Conservation (phyloP, 2,888 invertebrate genomes). For the Dryobota labecula region DNA sequence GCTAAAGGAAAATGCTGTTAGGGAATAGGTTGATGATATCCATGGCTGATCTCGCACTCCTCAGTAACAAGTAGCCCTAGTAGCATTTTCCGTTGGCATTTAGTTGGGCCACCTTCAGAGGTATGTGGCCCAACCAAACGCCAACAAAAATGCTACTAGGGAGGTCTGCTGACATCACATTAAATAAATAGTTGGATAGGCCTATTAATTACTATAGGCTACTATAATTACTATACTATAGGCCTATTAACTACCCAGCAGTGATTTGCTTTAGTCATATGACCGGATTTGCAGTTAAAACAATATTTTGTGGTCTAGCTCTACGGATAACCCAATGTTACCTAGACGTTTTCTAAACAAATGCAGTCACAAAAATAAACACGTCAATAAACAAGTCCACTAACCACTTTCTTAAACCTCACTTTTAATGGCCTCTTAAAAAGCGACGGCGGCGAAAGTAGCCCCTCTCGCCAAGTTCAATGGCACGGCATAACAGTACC, state of each 20-base stretch:
- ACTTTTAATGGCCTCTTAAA: constrained; percentile 77
- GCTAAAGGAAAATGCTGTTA: too few relatives aligned
- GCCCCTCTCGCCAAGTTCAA: constrained; percentile 85
- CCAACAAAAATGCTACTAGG: too few relatives aligned
- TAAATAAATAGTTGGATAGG: too few relatives aligned
- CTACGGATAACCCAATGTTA: background rate
- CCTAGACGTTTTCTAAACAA: constrained; percentile 16
- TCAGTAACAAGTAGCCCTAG: background rate
- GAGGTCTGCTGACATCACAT: too few relatives aligned
- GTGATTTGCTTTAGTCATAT: background rate
- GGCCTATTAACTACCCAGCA: too few relatives aligned
- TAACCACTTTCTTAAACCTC: constrained; percentile 56
- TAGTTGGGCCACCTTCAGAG: too few relatives aligned
- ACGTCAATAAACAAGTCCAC: background rate
- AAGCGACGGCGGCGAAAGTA: constrained; percentile 85
- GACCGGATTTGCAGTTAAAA: background rate
- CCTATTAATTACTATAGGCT: too few relatives aligned
- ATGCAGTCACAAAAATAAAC: constrained; percentile 29
- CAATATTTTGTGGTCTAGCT: background rate
- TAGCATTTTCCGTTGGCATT: too few relatives aligned
- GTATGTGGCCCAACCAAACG: too few relatives aligned
- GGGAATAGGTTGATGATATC: background rate
- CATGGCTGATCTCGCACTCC: background rate
- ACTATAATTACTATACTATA: too few relatives aligned
- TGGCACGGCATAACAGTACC: constrained; percentile 86